Percentiles rank a stretch among this genome's conserved stretches.
Conservation (phyloP, 2,888 invertebrate species). For the Hermaeophaga mercurialis region DNA sequence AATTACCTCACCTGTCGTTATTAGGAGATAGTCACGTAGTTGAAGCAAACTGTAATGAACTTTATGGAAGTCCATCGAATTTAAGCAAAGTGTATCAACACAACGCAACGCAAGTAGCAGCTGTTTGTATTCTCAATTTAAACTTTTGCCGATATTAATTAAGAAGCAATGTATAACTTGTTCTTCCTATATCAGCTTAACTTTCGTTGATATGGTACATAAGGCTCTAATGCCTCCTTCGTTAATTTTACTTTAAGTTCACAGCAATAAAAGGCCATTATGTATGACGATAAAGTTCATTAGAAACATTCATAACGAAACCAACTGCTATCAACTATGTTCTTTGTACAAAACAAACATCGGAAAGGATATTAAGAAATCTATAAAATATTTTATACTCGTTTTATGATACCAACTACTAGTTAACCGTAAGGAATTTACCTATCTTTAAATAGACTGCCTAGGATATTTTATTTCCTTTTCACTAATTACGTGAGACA, state of each 20-base stretch:
- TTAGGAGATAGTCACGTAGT: constrained; percentile 50
- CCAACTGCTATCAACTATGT: constrained; percentile 14
- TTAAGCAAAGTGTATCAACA: constrained; percentile 36
- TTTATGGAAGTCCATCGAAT: constrained; percentile 43
- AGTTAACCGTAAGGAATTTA: constrained; percentile 19
- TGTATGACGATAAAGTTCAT: constrained; percentile 22
- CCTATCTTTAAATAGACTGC: constrained; percentile 12
- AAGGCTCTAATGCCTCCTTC: constrained; percentile 13
- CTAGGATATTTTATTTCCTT: constrained; percentile 8
- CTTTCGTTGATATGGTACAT: neutral
- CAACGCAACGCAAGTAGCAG: constrained; percentile 38
- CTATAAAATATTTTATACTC: constrained; percentile 23
- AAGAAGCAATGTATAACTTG: constrained; percentile 20
- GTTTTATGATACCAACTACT: constrained; percentile 18
- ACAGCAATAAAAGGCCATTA: constrained; percentile 16
- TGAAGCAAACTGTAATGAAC: constrained; percentile 46
- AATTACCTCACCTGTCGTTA: constrained; percentile 52
- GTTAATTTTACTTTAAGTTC: constrained; percentile 14
- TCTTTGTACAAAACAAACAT: constrained; percentile 22
- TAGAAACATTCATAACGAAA: constrained; percentile 23
- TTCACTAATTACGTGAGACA: too few relatives aligned
- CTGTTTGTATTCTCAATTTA: constrained; percentile 17
- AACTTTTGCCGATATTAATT: constrained; percentile 21
- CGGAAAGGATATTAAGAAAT: constrained; percentile 16
- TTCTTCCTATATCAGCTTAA: constrained; percentile 13